These are phyloP conservation scores for Pristionchus japonicus DNA, from an alignment of 2,888 invertebrate genomes.

Conservation along the genomic window DNA sequence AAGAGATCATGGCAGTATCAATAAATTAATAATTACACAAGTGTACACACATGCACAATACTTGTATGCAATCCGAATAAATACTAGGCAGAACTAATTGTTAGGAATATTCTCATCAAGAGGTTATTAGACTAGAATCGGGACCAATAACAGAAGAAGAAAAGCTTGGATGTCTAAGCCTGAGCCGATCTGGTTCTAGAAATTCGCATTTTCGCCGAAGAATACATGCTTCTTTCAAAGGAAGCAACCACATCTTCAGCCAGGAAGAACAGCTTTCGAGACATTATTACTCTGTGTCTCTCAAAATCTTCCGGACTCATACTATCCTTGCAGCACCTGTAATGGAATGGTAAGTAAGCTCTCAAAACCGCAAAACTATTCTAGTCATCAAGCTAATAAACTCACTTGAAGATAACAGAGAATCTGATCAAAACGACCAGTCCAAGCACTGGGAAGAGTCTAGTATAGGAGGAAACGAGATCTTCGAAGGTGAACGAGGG, in stretches of 20 bases:
- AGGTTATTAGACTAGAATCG: not conserved
- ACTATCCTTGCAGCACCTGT: not conserved
- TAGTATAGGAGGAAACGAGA: not conserved
- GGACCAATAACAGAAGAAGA: not conserved
- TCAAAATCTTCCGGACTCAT: not conserved
- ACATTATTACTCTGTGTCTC: not conserved
- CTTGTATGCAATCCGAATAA: not conserved
- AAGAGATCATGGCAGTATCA: not conserved
- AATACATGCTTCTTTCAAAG: not conserved
- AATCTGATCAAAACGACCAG: not conserved
- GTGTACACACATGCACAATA: not conserved
- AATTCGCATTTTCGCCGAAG: not conserved
- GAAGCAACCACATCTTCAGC: not conserved
- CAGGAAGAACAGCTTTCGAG: not conserved
- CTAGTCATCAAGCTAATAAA: no score
- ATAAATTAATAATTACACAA: not conserved
- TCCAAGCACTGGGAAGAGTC: not conserved
- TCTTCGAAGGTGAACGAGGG: not conserved
- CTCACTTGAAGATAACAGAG: conserved; percentile 21
- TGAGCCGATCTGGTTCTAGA: not conserved
- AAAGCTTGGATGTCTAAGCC: not conserved
- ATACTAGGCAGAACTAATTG: not conserved
- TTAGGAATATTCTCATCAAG: not conserved
- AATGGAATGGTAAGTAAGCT: not conserved
- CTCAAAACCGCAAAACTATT: not conserved